Conservation (phyloP, 2,113 vertebrate species). For the Coptodon bakossiorum region DNA sequence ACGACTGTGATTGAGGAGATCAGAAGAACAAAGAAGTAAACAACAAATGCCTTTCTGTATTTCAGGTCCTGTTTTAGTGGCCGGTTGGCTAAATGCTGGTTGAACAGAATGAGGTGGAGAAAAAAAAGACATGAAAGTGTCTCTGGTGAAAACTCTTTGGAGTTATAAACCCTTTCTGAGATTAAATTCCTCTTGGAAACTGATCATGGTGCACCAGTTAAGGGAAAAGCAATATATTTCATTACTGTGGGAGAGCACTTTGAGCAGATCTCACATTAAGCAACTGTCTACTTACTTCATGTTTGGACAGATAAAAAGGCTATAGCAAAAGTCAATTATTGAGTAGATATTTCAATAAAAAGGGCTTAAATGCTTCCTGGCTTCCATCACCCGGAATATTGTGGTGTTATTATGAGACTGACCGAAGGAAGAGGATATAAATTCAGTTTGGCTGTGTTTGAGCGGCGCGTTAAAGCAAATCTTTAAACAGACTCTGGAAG, state of each 20-base stretch:
- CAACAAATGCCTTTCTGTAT: background rate
- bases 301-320: conserved; percentile 37
- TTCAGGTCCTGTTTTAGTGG: background rate
- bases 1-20: background rate
- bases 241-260: conserved; percentile 16
- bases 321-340: conserved; percentile 1
- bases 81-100: background rate
- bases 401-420: background rate
- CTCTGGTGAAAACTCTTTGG: background rate
- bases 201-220: background rate
- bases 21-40: background rate
- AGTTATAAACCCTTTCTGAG: background rate
- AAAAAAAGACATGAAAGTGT: background rate
- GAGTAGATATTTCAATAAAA: background rate
- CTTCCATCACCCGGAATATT: background rate
- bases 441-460: background rate
- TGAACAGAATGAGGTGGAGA: background rate
- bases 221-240: background rate
- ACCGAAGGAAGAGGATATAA: background rate
- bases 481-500: background rate
- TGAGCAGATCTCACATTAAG: conserved; percentile 10
- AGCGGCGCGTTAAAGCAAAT: background rate
- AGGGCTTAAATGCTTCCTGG: background rate
- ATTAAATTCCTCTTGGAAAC: conserved; percentile 9
- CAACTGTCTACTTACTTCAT: conserved; percentile 15